Evolutionary conservation across 2,113 vertebrate species (phyloP).

Genomic region (Dascyllus trimaculatus): DNA sequence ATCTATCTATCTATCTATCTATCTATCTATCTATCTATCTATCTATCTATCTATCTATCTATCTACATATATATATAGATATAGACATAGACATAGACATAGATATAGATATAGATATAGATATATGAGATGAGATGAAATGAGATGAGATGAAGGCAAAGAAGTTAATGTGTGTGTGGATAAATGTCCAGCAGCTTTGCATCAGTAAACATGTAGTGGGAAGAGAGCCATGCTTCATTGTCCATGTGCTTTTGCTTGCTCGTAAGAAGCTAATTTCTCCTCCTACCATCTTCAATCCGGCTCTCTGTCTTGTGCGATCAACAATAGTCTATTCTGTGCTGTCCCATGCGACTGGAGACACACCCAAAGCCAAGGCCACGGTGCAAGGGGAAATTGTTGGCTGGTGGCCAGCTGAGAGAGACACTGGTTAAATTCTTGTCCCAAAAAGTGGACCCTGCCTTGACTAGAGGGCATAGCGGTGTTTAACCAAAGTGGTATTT

Average conservation of each 20-base stretch:
- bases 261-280: constrained; percentile 62
- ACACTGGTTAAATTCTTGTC: constrained; percentile 81
- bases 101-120: no score
- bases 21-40: no score
- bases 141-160: constrained; percentile 2
- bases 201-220: constrained; percentile 19
- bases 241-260: constrained; percentile 45
- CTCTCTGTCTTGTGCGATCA: constrained; percentile 74
- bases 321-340: constrained; percentile 85
- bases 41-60: no score
- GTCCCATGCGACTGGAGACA: constrained; percentile 78
- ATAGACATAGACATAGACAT: no score
- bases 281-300: constrained; percentile 25
- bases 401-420: constrained; percentile 64
- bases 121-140: no score
- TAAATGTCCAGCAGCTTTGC: constrained; percentile 27
- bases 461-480: constrained; percentile 36
- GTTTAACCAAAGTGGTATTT: not conserved
- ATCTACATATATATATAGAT: no score
- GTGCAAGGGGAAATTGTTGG: constrained; percentile 76
- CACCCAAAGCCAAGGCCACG: constrained; percentile 81
- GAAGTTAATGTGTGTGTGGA: not conserved
- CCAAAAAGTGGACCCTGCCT: constrained; percentile 55
- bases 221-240: constrained; percentile 39
- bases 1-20: no score